These are phyloP conservation scores for Chorisops tibialis DNA, from an alignment of 2,888 invertebrate genomes.

Conservation along the genomic window DNA sequence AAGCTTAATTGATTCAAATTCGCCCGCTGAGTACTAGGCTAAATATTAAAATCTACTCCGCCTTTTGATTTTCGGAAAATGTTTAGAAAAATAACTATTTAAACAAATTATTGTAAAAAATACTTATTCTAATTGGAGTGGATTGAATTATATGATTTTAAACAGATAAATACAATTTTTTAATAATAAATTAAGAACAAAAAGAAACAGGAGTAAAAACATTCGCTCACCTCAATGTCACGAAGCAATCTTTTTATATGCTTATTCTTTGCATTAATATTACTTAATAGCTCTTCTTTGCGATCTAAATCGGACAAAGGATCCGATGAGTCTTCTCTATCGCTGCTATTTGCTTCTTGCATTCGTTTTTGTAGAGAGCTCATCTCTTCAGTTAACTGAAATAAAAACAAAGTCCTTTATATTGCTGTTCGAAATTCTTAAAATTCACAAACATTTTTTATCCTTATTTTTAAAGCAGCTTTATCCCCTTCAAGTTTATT, in stretches of 20 bases:
- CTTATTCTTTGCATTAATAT: conserved; percentile 63
- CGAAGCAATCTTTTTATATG: conserved; percentile 71
- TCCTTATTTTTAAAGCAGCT: conserved; percentile 40
- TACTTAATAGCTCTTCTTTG: conserved; percentile 55
- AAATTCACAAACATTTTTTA: conserved; percentile 41
- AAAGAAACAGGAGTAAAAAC: no score
- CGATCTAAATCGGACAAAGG: conserved; percentile 56
- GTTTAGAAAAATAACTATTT: no score
- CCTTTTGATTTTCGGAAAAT: no score
- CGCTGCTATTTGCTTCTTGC: conserved; percentile 45
- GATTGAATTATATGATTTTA: no score
- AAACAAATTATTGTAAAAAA: no score
- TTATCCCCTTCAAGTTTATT: conserved; percentile 47
- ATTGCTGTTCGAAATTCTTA: background rate
- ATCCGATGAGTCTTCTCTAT: conserved; percentile 54
- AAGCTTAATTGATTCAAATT: no score
- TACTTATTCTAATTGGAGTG: no score
- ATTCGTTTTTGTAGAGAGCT: conserved; percentile 43
- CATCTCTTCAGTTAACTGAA: conserved; percentile 46
- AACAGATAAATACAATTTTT: no score
- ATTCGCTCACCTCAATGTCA: conserved; percentile 73
- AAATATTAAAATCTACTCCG: no score
- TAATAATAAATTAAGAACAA: no score
- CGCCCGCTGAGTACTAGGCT: no score
- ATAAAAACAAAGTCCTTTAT: background rate